These are phyloP conservation scores for Phania funesta DNA, from an alignment of 2,888 invertebrate genomes.

Conservation along the genomic window DNA sequence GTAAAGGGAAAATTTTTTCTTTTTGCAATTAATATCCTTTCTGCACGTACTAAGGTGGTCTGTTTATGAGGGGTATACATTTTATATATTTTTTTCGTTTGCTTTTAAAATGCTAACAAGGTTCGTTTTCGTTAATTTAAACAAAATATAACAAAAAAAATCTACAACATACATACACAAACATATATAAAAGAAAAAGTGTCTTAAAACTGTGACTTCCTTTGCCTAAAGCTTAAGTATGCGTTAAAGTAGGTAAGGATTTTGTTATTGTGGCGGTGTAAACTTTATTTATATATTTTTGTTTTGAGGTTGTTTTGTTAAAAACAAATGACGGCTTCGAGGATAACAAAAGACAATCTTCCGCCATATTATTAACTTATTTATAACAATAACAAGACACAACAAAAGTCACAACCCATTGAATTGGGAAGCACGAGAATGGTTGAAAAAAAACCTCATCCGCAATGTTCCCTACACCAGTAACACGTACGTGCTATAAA, in stretches of 20 bases:
- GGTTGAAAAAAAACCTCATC: slow-evolving; percentile 1
- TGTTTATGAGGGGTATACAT: slow-evolving; percentile 35
- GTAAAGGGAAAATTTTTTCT: slow-evolving; percentile 21
- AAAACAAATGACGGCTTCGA: slow-evolving; percentile 55
- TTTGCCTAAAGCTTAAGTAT: slow-evolving; percentile 65
- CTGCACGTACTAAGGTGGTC: slow-evolving; percentile 74
- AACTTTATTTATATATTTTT: slow-evolving; percentile 33
- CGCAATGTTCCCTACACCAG: slow-evolving; percentile 34
- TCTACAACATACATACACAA: neutral
- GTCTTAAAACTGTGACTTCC: slow-evolving; percentile 70
- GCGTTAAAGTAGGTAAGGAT: slow-evolving; percentile 39
- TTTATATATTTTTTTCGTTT: slow-evolving; percentile 2
- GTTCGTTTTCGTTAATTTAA: slow-evolving; percentile 28
- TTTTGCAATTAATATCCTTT: slow-evolving; percentile 75
- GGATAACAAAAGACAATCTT: slow-evolving; percentile 76
- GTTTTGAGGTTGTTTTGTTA: slow-evolving; percentile 22
- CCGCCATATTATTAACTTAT: slow-evolving; percentile 81
- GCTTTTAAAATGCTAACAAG: slow-evolving; percentile 28
- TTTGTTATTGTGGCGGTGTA: slow-evolving; percentile 8
- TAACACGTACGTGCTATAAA: slow-evolving; percentile 66
- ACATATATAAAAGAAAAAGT: slow-evolving; percentile 53
- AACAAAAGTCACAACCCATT: slow-evolving; percentile 64
- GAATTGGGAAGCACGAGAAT: slow-evolving; percentile 29
- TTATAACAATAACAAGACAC: slow-evolving; percentile 78
- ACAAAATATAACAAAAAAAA: slow-evolving; percentile 16